Conservation (phyloP, 2,888 invertebrate genomes). For the Pasiphila rectangulata region DNA sequence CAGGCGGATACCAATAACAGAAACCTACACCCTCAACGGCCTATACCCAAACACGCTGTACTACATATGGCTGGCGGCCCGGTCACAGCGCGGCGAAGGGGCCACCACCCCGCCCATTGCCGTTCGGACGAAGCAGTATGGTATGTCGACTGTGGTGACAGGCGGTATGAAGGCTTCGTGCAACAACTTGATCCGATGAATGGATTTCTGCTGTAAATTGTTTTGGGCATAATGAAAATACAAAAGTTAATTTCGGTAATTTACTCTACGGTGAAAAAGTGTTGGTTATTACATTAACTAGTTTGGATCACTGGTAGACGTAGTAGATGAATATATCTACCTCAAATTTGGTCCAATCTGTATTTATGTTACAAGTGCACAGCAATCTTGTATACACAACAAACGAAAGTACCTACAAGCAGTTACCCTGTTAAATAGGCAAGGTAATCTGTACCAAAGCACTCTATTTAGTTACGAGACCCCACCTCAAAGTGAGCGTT, state of each 20-base stretch:
- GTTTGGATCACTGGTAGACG: too few species aligned
- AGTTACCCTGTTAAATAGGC: not conserved
- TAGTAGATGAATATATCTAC: too few species aligned
- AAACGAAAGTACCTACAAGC: not conserved
- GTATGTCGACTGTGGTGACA: conserved; percentile 89
- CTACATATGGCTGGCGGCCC: conserved; percentile 97
- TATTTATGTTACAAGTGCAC: too few species aligned
- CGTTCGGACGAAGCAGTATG: conserved; percentile 97
- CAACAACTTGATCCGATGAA: conserved; percentile 20
- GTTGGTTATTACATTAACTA: too few species aligned
- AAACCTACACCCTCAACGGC: conserved; percentile 92
- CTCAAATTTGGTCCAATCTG: too few species aligned
- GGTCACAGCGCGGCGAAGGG: conserved; percentile 95
- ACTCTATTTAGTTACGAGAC: not conserved
- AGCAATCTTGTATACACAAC: too few species aligned
- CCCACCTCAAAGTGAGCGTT: not conserved
- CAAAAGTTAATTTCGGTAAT: too few species aligned
- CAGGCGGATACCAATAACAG: conserved; percentile 89
- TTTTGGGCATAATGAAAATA: too few species aligned
- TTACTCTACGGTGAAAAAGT: too few species aligned
- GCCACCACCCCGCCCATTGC: conserved; percentile 96
- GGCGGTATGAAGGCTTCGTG: conserved; percentile 9
- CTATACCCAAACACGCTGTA: conserved; percentile 98
- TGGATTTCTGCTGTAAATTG: too few species aligned
- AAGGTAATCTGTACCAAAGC: not conserved